Conservation (phyloP, 2,797 vertebrate genomes). For the Novumbra hubbsi region DNA sequence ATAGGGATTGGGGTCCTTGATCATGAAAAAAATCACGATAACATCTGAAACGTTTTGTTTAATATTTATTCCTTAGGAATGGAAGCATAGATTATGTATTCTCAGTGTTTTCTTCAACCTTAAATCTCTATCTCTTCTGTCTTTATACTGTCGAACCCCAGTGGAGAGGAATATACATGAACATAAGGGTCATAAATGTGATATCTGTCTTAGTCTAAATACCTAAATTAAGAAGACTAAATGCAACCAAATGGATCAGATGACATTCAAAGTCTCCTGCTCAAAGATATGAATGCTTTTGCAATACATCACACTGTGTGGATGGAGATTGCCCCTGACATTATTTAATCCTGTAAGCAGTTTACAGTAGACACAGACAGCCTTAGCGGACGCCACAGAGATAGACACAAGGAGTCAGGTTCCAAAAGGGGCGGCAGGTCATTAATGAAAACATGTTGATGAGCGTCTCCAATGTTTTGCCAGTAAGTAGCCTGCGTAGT, state of each 20-base stretch:
- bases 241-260: not conserved
- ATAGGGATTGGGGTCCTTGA: not conserved
- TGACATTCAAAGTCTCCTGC: not conserved
- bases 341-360: not conserved
- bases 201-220: not conserved
- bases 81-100: not conserved
- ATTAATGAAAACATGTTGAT: conserved; percentile 40
- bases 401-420: conserved; percentile 28
- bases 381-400: conserved; percentile 18
- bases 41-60: conserved; percentile 6
- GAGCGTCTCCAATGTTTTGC: conserved; percentile 33
- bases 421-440: conserved; percentile 29
- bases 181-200: not conserved
- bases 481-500: conserved; percentile 19
- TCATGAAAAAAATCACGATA: not conserved
- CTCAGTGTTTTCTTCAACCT: not conserved
- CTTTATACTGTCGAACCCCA: not conserved
- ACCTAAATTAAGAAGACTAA: not conserved
- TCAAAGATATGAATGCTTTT: not conserved
- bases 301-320: not conserved
- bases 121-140: not conserved
- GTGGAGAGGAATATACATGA: not conserved
- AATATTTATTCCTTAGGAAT: not conserved
- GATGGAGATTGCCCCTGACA: not conserved
- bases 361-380: not conserved